These are phyloP conservation scores for Fulica atra DNA, from an alignment of 2,113 vertebrate species.

Conservation along the genomic window DNA sequence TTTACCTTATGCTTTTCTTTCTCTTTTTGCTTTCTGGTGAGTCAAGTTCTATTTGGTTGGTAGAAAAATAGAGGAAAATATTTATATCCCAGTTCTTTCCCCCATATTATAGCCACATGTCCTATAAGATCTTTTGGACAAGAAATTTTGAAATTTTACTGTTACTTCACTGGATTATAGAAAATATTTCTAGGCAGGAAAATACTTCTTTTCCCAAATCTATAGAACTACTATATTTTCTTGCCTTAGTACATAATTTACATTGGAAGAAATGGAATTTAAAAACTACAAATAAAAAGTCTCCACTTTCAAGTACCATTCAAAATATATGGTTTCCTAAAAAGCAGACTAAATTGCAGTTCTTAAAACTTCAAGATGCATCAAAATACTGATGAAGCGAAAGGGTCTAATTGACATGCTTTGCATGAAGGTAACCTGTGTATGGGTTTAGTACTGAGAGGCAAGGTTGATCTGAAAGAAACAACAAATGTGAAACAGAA, in stretches of 20 bases:
- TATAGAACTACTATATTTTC: not conserved
- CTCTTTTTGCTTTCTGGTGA: not conserved
- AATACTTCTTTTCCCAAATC: not conserved
- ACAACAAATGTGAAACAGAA: not conserved
- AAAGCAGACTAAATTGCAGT: not conserved
- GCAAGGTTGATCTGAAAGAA: not conserved
- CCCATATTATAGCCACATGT: rapidly evolving
- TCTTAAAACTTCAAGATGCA: not conserved
- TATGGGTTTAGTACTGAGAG: not conserved
- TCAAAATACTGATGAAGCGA: not conserved
- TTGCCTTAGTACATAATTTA: not conserved
- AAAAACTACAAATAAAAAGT: not conserved
- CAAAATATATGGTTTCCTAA: not conserved
- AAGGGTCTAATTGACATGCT: not conserved
- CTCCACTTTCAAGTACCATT: not conserved
- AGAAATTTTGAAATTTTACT: not conserved
- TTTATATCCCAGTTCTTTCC: not conserved
- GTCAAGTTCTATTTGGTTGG: not conserved
- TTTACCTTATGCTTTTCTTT: not conserved
- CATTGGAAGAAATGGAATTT: not conserved
- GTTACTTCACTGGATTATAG: not conserved
- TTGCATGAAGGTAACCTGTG: not conserved
- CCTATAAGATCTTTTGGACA: not conserved
- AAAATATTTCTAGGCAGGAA: not conserved
- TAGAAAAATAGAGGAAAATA: not conserved